Base-by-base conservation (phyloP, 2,113 vertebrate genomes). In the Ceyx margarethae region DNA sequence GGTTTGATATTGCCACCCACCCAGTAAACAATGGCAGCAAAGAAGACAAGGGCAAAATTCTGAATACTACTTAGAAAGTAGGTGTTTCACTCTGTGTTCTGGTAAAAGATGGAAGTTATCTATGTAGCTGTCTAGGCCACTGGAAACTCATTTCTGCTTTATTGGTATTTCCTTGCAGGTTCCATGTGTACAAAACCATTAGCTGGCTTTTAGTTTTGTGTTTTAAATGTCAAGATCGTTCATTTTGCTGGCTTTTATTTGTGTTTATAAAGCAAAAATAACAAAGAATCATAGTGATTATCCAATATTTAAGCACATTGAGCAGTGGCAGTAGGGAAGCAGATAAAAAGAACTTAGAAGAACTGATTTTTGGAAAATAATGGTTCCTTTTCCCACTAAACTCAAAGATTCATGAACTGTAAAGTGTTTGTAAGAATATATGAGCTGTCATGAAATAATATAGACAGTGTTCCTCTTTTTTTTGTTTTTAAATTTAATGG, bases 301-400 rank as follows among this genome's bases (percentile, higher is more conserved):
- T 42, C 10, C 28, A 21, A 23, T 87, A 61, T 79, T 11, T 40
- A 22, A 56, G 53, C 40, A 56, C 11, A 35, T 6, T 74, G 73
- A 86, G 21, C 25, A 51, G 37, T 69, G 46, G 45, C 46, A 72
- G 48, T 35, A 89, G 40, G 15, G 43, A 82, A 33, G 19, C 46
- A 83, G 65, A 86, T 75, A 26, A 89, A 89, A 87, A 86, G 56
- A 86, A 28, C 10, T 91, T 11, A 65, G 54, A 81, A 62, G 72
- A 50, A 10, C 15, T 61, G 31, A 10, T 91, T 40, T 61, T 42
- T 54, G 31, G 65, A 67, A 89, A 68, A 72, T 13, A 37, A 21
- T 9, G 7, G 77, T 87, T 88, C 22, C 28, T 72, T 15, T 81
- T 93, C 17, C n/a, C 23, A 33, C 15, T 42, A 54, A 91, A 81